These are phyloP conservation scores for Cinclus mexicanus DNA, from an alignment of 2,113 vertebrate genomes.

Conservation along the genomic window DNA sequence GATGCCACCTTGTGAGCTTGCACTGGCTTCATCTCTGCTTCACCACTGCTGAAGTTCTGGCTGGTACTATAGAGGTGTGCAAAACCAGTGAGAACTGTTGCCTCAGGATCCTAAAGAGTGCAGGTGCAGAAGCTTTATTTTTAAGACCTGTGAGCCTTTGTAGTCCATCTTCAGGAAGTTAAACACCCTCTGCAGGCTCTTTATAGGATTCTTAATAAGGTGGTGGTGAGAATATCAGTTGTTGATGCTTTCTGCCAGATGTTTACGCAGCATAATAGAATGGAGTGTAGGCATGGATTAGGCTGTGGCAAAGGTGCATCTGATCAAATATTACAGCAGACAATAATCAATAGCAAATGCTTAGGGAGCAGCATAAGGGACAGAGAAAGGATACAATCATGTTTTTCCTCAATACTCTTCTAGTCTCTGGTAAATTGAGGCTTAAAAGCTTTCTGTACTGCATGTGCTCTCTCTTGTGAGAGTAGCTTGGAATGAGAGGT, in stretches of 20 bases:
- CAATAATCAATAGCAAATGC: neutral
- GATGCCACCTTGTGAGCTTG: neutral
- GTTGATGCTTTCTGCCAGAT: neutral
- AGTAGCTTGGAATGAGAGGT: neutral
- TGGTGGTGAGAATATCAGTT: neutral
- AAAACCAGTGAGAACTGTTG: neutral
- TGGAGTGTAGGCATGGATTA: neutral
- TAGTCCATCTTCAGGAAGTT: neutral
- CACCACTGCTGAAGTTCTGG: neutral
- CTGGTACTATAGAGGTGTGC: neutral
- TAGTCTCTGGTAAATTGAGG: neutral
- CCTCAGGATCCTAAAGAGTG: fast-evolving
- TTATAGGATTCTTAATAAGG: neutral
- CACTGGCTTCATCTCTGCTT: neutral
- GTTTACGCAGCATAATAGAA: neutral
- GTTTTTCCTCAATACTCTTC: neutral
- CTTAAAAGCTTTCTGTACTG: neutral
- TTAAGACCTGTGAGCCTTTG: neutral
- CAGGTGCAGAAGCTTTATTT: neutral
- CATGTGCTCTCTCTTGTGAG: neutral
- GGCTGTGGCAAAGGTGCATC: neutral
- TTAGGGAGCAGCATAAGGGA: neutral
- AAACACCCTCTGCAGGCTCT: neutral
- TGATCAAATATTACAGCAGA: neutral
- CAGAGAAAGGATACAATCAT: neutral